These are phyloP conservation scores for Porites cylindrica DNA, from an alignment of 92 coral and sea anemone species.

Conservation along the genomic window DNA sequence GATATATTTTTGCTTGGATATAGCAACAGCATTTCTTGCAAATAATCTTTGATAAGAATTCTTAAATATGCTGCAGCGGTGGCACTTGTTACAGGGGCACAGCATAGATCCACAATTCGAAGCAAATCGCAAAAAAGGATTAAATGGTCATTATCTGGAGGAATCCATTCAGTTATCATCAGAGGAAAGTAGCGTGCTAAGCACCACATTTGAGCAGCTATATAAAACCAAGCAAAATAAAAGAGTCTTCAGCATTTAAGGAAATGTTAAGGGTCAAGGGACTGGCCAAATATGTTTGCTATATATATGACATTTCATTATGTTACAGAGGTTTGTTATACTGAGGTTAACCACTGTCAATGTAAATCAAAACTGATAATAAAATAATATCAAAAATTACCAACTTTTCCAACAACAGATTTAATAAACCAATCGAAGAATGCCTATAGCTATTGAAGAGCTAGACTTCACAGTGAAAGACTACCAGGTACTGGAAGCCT, in stretches of 20 bases:
- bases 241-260: background rate
- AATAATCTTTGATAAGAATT: slow-evolving; percentile 55
- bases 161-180: slow-evolving; percentile 38
- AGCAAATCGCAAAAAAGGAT: slow-evolving; percentile 49
- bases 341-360: background rate
- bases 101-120: slow-evolving; percentile 54
- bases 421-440: too few species aligned
- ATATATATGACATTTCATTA: background rate
- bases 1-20: slow-evolving; percentile 51
- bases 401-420: background rate
- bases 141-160: slow-evolving; percentile 49
- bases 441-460: too few species aligned
- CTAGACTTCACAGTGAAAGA: too few species aligned
- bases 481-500: too few species aligned
- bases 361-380: background rate
- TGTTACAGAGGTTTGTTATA: background rate
- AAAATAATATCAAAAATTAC: too few species aligned
- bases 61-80: slow-evolving; percentile 41
- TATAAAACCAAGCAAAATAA: too few species aligned
- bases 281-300: background rate
- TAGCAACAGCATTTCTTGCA: slow-evolving; percentile 41
- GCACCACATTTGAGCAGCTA: slow-evolving; percentile 73
- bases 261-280: background rate
- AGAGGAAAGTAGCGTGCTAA: slow-evolving; percentile 50
- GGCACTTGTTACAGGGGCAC: slow-evolving; percentile 49